phyloP scores from a whole-genome alignment of 2,113 vertebrate species.

The Anolis sagrei region DNA sequence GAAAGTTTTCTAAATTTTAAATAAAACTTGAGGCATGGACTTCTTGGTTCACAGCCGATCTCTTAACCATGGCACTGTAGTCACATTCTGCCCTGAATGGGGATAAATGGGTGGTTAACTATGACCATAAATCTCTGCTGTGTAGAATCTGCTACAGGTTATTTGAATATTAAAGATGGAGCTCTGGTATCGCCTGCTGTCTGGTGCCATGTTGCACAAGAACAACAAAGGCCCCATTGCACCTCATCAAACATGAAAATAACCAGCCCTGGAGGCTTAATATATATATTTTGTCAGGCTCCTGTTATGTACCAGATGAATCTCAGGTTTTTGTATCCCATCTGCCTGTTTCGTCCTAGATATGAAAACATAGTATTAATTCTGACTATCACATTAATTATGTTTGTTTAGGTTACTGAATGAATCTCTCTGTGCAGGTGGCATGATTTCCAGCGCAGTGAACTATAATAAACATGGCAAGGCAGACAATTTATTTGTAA shows the following conservation, averaged over 20 bases:
- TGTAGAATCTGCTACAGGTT: neutral
- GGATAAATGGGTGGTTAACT: neutral
- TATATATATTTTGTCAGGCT: conserved; percentile 55
- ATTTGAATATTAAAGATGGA: neutral
- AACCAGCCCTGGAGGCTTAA: conserved; percentile 59
- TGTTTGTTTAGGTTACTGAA: conserved; percentile 63
- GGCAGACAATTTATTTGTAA: conserved; percentile 71
- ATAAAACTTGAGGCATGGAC: neutral
- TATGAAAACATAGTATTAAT: conserved; percentile 76
- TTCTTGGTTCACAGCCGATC: neutral
- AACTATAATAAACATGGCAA: conserved; percentile 60
- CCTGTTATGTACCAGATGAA: conserved; percentile 71
- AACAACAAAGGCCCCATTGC: conserved; percentile 6
- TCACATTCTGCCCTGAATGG: neutral
- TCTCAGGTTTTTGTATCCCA: conserved; percentile 64
- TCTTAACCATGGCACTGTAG: neutral
- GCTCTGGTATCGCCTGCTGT: conserved; percentile 41
- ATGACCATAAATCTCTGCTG: neutral
- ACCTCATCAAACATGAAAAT: conserved; percentile 71
- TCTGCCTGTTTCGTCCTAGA: conserved; percentile 73
- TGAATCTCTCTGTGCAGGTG: conserved; percentile 64
- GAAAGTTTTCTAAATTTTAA: no score
- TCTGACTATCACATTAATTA: conserved; percentile 73
- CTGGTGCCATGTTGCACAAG: conserved; percentile 51
- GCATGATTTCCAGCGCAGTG: conserved; percentile 55